Percentiles rank a stretch among this genome's conserved stretches.
Evolutionary conservation across 2,113 vertebrate genomes (phyloP).

Genomic region (Accipiter cooperii): DNA sequence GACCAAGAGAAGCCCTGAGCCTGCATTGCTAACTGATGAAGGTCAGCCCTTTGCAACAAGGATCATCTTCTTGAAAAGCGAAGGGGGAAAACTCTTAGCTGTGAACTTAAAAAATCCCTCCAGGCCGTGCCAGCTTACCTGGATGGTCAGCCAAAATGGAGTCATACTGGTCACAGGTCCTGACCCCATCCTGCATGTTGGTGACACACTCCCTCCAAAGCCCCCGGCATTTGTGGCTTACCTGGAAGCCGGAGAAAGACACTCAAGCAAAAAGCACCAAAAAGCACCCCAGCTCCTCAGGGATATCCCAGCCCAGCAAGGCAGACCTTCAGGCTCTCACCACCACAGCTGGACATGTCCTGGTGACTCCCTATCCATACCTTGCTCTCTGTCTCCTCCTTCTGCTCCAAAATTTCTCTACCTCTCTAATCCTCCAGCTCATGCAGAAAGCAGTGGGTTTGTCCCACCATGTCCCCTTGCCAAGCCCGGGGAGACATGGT

Average conservation of each 20-base stretch:
- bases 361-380: neutral
- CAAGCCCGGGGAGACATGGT: neutral
- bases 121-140: slow-evolving; percentile 26
- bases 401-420: neutral
- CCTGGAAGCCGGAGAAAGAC: slow-evolving; percentile 21
- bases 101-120: neutral
- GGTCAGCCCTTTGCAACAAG: neutral
- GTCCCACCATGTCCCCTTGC: neutral
- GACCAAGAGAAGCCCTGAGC: neutral
- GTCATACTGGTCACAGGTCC: slow-evolving; percentile 74
- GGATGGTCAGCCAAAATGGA: slow-evolving; percentile 74
- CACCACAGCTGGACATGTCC: neutral
- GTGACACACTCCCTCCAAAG: slow-evolving; percentile 76
- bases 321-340: neutral
- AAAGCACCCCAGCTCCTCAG: neutral
- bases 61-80: neutral
- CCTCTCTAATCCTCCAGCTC: neutral
- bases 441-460: neutral
- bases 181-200: slow-evolving; percentile 72
- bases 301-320: neutral
- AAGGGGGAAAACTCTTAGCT: neutral
- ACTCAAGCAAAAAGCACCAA: neutral
- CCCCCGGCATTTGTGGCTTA: slow-evolving; percentile 74
- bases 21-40: neutral
- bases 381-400: neutral